Percentiles rank a stretch among this genome's conserved stretches.
Evolutionary conservation across 2,797 vertebrate species (phyloP).

Genomic region (Periparus ater): DNA sequence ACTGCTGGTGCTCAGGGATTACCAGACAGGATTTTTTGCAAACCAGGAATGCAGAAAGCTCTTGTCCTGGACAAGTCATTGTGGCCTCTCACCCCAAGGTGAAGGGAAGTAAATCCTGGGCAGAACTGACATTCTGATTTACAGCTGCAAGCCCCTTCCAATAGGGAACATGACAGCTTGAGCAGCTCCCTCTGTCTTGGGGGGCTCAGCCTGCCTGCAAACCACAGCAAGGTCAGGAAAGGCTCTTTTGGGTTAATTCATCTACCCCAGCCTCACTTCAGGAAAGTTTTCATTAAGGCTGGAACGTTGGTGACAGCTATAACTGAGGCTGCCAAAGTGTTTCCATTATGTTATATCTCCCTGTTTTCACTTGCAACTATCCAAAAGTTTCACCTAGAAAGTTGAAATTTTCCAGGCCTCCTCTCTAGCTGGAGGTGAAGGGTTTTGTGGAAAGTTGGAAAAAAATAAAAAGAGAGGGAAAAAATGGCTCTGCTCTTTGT

Average conservation of each 20-base stretch:
- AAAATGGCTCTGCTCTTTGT: not conserved
- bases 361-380: slow-evolving; percentile 29
- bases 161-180: rapidly evolving
- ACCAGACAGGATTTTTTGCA: not conserved
- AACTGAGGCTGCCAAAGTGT: slow-evolving; percentile 23
- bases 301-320: slow-evolving; percentile 3
- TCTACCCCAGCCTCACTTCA: not conserved
- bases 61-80: not conserved
- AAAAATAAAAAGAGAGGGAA: not conserved
- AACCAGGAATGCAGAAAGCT: not conserved
- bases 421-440: slow-evolving; percentile 16
- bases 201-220: not conserved
- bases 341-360: slow-evolving; percentile 64
- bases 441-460: not conserved
- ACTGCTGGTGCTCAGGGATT: not conserved
- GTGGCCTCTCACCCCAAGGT: not conserved
- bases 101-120: not conserved
- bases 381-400: slow-evolving; percentile 62
- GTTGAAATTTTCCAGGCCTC: slow-evolving; percentile 57
- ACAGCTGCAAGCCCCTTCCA: not conserved
- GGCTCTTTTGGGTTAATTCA: not conserved
- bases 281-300: slow-evolving; percentile 64
- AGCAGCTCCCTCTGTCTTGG: not conserved
- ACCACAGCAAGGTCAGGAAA: not conserved
- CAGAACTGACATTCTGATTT: not conserved